Evolutionary conservation across 2,113 vertebrate species (phyloP).

Genomic region (Labrus mixtus): DNA sequence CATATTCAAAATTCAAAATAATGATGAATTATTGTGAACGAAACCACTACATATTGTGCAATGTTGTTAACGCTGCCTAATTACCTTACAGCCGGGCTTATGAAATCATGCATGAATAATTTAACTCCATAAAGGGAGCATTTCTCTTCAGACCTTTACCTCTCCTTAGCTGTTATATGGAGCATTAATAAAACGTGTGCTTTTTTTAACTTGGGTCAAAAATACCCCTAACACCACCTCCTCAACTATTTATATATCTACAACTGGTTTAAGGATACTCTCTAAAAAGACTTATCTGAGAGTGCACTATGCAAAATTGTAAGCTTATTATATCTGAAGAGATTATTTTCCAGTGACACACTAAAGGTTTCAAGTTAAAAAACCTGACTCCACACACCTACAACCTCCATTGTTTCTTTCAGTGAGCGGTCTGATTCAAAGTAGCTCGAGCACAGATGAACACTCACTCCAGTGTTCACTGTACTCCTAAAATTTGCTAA

Average conservation of each 20-base stretch:
- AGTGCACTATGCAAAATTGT: no score
- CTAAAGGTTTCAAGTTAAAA: background rate
- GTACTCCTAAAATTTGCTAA: background rate
- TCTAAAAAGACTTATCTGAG: background rate
- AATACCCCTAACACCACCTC: background rate
- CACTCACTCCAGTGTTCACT: slow-evolving; percentile 3
- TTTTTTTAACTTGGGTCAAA: background rate
- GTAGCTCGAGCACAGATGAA: slow-evolving; percentile 6
- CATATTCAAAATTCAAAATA: no score
- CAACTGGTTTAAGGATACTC: background rate
- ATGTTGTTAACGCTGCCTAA: no score
- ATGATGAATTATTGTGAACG: no score
- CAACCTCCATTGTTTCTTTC: slow-evolving; percentile 16
- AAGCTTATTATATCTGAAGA: background rate
- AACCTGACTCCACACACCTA: slow-evolving; percentile 11
- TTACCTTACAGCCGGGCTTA: no score
- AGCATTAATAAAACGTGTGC: background rate
- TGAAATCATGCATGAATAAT: no score
- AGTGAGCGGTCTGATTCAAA: slow-evolving; percentile 36
- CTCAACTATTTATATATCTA: background rate
- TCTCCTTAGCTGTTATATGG: background rate
- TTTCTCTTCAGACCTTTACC: background rate
- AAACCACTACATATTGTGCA: no score
- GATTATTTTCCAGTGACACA: background rate
- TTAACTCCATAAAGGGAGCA: background rate